Evolutionary conservation across 2,113 vertebrate species (phyloP), one percentile per base, ranked within the genome.

Genomic region (Petaurus breviceps): DNA sequence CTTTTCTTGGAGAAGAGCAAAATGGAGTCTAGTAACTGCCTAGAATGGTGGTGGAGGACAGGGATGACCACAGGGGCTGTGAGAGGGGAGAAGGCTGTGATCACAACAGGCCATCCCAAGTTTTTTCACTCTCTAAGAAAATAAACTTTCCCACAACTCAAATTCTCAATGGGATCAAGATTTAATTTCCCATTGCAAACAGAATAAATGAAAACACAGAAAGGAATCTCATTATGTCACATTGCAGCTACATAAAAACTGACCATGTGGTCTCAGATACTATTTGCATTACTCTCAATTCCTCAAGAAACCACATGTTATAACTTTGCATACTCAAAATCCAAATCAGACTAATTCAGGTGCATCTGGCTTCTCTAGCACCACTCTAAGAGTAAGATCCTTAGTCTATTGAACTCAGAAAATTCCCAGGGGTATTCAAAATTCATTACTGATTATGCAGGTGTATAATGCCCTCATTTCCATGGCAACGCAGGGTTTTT

Each of bases 401-500:
- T 57, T 28, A 53, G 31, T 12, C 43, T 90, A 49, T 22, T 19
- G 89, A 77, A 28, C 24, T n/a, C 47, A 89, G 68, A 25, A 19
- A 54, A 47, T 16, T 54, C 53, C 10, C 16, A 31, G 47, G 3
- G 8, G 94, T 19, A 93, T 24, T 19, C 52, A 47, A 46, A 84
- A 19, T 37, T 22, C 26, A 22, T 25, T 16, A 43, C 92, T 11
- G 25, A 77, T 14, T 52, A 49, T 9, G 49, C 93, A 94, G 90
- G 49, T 95, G 89, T 8, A 19, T 3, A 50, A 55, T 37, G 24
- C 92, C 90, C 61, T 94, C 50, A 94, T 46, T 95, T 92, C 54
- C 51, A 51, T 77, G 37, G 52, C 68, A 97, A 96, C 68, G 84
- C 92, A 51, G 46, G 0, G 2, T 92, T 95, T 97, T 96, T 92